Evolutionary conservation across 2,888 invertebrate species (phyloP), one percentile per base, ranked within the genome.

Genomic region (Onthophagus sagittarius): DNA sequence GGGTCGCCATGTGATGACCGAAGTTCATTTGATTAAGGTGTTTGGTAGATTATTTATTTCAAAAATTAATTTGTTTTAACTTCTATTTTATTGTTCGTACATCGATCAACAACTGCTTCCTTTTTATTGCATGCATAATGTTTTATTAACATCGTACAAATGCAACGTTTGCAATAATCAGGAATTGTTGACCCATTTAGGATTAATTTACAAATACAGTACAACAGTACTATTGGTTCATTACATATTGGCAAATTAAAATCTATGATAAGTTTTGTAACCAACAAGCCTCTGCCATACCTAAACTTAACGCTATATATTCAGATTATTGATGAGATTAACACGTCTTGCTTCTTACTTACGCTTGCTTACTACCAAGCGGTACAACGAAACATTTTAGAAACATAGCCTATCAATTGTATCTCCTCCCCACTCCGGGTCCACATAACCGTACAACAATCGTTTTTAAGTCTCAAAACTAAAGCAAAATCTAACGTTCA

Each of bases 321-420:
- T 84, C 82, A 0, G 83, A 80, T 76, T 83, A 82, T 82, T 0
- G 80, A 80, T 6, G 82, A 82, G 0, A 81, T 53, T 0, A 81
- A 77, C 2, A 82, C 81, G 31, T 77, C 69, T 11, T 72, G 73
- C 74, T 84, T 83, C 62, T 76, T 81, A 5, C 81, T 80, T 0
- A 69, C n/a, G n/a, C n/a, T n/a, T n/a, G n/a, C n/a, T n/a, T n/a
- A 72, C 83, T 83, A 84, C 14, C 73, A 71, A 2, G 83, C 78
- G 0, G 79, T 78, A 62, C 75, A 75, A 31, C 80, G 81, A 75
- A 74, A 79, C 0, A 81, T 63, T 73, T 75, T 71, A 63, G 81
- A 75, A 0, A 80, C 7, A 71, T 78, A 82, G 11, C 83, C 82
- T 14, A 79, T 78, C 77, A 4, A 15, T 65, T 7, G 14, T 14